Base-by-base conservation (phyloP, 2,113 vertebrate genomes). In the Halcyon malimbica region DNA sequence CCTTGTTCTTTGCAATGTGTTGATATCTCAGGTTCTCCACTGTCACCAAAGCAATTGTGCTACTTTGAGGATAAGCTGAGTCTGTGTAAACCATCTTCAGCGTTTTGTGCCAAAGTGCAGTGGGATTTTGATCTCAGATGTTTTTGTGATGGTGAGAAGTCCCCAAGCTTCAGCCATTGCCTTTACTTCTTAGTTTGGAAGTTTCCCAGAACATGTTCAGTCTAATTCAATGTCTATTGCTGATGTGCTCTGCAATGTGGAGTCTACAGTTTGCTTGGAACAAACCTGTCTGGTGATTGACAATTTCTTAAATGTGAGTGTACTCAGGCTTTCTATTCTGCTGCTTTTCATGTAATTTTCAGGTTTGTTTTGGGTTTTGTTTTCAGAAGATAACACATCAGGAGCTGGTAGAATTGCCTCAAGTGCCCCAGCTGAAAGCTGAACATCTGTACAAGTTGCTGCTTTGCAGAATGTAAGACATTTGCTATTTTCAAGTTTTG, bases 61-160 rank as follows among this genome's bases (percentile, higher is more conserved):
- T 94, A 82, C 92, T 97, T 92, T 95, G 91, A 97, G 91, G 87
- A 59, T 95, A 94, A 93, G 74, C 1, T 93, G 20, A 92, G 94
- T 62, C 85, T 87, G 31, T 97, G 91, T 97, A 95, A 97, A 83
- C 80, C 37, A 76, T 92, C 91, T 93, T 94, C 68, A 92, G 39
- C 16, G 0, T 90, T 96, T 95, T 87, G 74, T 89, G 95, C 73
- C 87, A 60, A 84, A 96, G 46, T 83, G 54, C 57, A 83, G 67
- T 83, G 92, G 74, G 70, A 87, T 93, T 96, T 95, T 93, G 83
- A 93, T 78, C 77, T 93, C 63, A 76, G 76, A 79, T 80, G 51
- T 70, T 90, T 93, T 74, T 77, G 69, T 91, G 83, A 95, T 78
- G 53, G 54, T 79, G 64, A 90, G 39, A 95, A 79, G 68, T 79